Evolutionary conservation across 2,888 invertebrate species (phyloP), one percentile per base, ranked within the genome.

Genomic region (Thera britannica): DNA sequence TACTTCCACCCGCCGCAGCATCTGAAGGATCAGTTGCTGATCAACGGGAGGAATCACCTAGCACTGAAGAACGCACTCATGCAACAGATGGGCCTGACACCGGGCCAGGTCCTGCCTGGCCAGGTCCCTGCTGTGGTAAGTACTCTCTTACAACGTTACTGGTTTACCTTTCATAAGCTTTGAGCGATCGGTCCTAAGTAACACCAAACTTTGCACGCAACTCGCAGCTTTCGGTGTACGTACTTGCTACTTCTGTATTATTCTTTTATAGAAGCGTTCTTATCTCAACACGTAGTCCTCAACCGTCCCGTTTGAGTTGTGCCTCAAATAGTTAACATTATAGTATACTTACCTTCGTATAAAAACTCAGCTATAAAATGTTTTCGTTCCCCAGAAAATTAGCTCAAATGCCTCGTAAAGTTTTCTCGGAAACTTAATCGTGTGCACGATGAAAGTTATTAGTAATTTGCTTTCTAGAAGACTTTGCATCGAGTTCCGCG

Each of bases 1-100:
- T 99, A 99, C 95, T 99, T 99, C 95, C 99, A 99, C 95, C 99
- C 99, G 82, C 99, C 99, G 81, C 99, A 99, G 94, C 99, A 99
- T 94, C 96, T 99, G 86, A 99, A 99, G 95, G 99, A 99, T 95
- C 99, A 99, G 96, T 96, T 99, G 90, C 95, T 99, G 93, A 99
- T 99, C 95, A 99, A 99, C 95, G 99, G 99, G 80, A 96, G 99
- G 90, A 99, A 99, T 96, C 99, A 99, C 95, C 96, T 99, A 95
- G 99, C 99, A 87, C 95, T 99, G 93, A 99, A 99, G 95, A 99
- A 99, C 95, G 98, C 98, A 83, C 95, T 98, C 86, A 98, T 98
- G 97, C 98, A 98, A 95, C 98, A 98, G 94, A 97, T 98, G 98
- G 98, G 98, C 85, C 96, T 98, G 84, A 96, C 97, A 87, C 98